phyloP scores from a whole-genome alignment of 2,797 vertebrate genomes.

The Acanthurus lineatus region DNA sequence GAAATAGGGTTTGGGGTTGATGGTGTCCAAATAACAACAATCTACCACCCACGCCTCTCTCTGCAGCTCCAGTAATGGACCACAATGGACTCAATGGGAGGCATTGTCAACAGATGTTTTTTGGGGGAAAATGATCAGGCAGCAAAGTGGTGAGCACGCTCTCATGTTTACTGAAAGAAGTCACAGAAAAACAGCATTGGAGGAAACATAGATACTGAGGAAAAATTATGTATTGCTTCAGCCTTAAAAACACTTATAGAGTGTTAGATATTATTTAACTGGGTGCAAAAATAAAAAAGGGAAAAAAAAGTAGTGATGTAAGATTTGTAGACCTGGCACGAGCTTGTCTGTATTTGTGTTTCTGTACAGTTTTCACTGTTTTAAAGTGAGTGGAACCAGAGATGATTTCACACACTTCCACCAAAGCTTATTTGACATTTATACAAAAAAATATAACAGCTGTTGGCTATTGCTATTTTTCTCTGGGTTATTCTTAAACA shows the following conservation, averaged over 20 bases:
- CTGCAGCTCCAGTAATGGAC: slow-evolving; percentile 66
- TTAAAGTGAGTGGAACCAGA: background rate
- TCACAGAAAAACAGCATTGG: slow-evolving; percentile 20
- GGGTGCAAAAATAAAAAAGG: background rate
- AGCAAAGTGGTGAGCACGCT: slow-evolving; percentile 46
- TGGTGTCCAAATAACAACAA: slow-evolving; percentile 78
- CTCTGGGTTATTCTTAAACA: too few species aligned
- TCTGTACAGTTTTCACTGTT: background rate
- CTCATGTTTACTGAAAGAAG: slow-evolving; percentile 24
- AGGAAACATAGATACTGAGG: background rate
- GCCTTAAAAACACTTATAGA: background rate
- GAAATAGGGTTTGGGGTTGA: slow-evolving; percentile 48
- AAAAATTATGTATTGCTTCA: background rate
- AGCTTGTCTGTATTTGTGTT: background rate
- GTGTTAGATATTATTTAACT: slow-evolving; percentile 1
- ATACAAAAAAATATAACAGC: too few species aligned
- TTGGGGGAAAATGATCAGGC: slow-evolving; percentile 47
- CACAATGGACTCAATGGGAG: slow-evolving; percentile 67
- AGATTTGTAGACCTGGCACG: background rate
- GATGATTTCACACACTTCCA: background rate
- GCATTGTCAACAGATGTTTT: slow-evolving; percentile 73
- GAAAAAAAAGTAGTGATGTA: background rate
- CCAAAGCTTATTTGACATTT: too few species aligned
- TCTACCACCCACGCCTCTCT: slow-evolving; percentile 73
- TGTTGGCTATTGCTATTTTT: too few species aligned